Evolutionary conservation across 2,888 invertebrate species (phyloP), one percentile per base, ranked within the genome.

Genomic region (Ramazzottius varieornatus): DNA sequence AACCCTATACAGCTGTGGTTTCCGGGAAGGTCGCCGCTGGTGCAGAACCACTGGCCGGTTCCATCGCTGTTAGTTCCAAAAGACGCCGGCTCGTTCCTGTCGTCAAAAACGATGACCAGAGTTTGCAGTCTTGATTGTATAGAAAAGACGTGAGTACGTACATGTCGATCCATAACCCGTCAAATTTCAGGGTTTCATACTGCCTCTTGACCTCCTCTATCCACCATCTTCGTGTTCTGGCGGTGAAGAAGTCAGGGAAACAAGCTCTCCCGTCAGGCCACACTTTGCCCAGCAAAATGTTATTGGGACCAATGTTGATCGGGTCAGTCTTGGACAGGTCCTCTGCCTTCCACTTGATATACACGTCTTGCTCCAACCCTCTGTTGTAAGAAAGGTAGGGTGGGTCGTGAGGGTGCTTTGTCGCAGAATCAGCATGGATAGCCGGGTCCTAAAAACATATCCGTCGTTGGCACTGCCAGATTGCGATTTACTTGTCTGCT

Each of bases 221-320:
- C 73, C 73, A 73, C 73, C 73, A 73, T 32, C 69, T 64, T 20
- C 68, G 68, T 4, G 73, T 72, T 24, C 68, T 68, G 24, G 67
- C 67, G 64, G 72, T 71, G 63, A 72, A 67, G 67, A 72, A 73
- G 64, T 73, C 72, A 1, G 73, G 73, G 69, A 72, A 73, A 29
- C 68, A 72, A 32, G 70, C 71, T 66, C 73, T 70, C 1, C 67
- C 65, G 54, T 72, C 71, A 1, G 72, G 72, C 72, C 72, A 72
- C 29, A 70, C 71, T 2, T 68, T 66, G 24, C 66, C 67, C 46
- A 65, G 63, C 8, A 65, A 2, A 33, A 65, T 24, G 54, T 29
- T 29, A 29, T 54, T 54, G 20, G 54, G 20, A 29, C 54, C 54
- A 4, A 54, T 29, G 24, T 54, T 54, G 54, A 54, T 54, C 16